Conservation (phyloP, 1,140 invertebrate species). For the Psilanteris sp. region DNA sequence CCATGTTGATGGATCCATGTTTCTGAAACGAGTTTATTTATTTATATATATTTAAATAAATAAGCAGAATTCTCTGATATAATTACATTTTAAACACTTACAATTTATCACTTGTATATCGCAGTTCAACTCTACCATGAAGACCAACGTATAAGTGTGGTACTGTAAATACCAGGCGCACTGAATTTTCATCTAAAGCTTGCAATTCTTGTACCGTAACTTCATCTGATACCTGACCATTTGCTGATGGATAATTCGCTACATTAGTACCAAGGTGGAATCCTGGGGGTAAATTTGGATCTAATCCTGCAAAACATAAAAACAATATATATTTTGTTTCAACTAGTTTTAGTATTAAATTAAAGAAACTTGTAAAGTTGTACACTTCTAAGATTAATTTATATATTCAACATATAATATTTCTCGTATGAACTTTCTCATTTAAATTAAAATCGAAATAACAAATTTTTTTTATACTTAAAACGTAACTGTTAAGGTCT, state of each 20-base stretch:
- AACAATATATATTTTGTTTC: neutral
- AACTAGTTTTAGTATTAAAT: too few species aligned
- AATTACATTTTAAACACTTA: constrained; percentile 72
- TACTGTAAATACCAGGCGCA: constrained; percentile 90
- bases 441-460: too few species aligned
- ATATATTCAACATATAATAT: too few species aligned
- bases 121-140: constrained; percentile 89
- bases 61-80: too few species aligned
- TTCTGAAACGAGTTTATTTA: constrained; percentile 80
- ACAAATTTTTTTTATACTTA: too few species aligned
- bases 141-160: constrained; percentile 90
- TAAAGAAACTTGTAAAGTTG: too few species aligned
- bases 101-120: constrained; percentile 87
- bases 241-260: constrained; percentile 65
- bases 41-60: too few species aligned
- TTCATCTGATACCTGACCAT: constrained; percentile 71
- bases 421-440: too few species aligned
- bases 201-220: constrained; percentile 85
- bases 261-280: constrained; percentile 65
- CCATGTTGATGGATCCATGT: constrained; percentile 87
- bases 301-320: constrained; percentile 65
- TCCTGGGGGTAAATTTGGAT: constrained; percentile 65
- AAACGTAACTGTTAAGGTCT: too few species aligned
- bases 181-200: constrained; percentile 87
- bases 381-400: too few species aligned